Evolutionary conservation across 2,797 vertebrate genomes (phyloP).

Genomic region (Oryzias dopingdopingensis): DNA sequence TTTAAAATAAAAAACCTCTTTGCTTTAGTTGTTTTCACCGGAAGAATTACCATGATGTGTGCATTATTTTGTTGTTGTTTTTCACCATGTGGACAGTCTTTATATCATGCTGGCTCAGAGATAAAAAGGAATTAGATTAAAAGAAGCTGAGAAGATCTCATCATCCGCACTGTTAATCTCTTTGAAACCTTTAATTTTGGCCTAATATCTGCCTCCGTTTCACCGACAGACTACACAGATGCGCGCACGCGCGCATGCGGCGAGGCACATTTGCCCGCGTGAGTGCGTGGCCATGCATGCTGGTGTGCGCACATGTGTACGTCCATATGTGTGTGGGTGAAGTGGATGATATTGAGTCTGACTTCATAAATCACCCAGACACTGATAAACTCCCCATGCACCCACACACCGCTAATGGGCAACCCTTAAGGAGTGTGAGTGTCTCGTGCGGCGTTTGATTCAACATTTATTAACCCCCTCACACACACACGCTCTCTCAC

Average conservation of each 20-base stretch:
- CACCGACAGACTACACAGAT: slow-evolving; percentile 32
- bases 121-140: slow-evolving; percentile 72
- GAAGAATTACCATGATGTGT: slow-evolving; percentile 29
- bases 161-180: slow-evolving; percentile 74
- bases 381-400: slow-evolving; percentile 81
- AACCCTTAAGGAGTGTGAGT: slow-evolving; percentile 82
- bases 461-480: slow-evolving; percentile 82
- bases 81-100: slow-evolving; percentile 37
- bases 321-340: slow-evolving; percentile 80
- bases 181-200: slow-evolving; percentile 74
- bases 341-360: slow-evolving; percentile 81
- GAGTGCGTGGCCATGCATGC: slow-evolving; percentile 63
- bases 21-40: slow-evolving; percentile 1
- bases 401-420: slow-evolving; percentile 79
- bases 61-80: slow-evolving; percentile 39
- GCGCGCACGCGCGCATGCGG: slow-evolving; percentile 2
- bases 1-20: background rate
- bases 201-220: slow-evolving; percentile 69
- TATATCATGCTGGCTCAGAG: slow-evolving; percentile 48
- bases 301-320: slow-evolving; percentile 71
- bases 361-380: slow-evolving; percentile 83
- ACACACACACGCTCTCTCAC: slow-evolving; percentile 41
- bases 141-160: slow-evolving; percentile 67
- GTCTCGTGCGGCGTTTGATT: slow-evolving; percentile 80
- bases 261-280: slow-evolving; percentile 13